phyloP scores from a whole-genome alignment of 1,140 invertebrate genomes.

The Drosophila tristis region DNA sequence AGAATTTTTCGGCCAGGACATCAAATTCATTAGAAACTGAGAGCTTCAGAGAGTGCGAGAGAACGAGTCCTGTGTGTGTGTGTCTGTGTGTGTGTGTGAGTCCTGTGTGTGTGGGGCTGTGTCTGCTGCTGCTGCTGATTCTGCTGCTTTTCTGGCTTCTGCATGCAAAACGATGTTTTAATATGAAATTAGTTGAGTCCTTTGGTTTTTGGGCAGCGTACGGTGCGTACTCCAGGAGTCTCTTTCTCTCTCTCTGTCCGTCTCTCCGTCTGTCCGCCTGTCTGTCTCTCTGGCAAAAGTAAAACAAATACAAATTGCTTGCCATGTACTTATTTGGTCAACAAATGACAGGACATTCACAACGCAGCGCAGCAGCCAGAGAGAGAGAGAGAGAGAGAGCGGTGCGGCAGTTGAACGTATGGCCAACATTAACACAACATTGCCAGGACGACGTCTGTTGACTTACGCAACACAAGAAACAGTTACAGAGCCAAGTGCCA shows the following conservation, averaged over 20 bases:
- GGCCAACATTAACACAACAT: conserved; percentile 79
- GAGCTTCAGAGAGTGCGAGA: conserved; percentile 49
- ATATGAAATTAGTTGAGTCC: conserved; percentile 83
- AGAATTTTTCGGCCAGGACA: conserved; percentile 69
- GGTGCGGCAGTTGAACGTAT: conserved; percentile 44
- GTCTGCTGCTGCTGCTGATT: conserved; percentile 29
- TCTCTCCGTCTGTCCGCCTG: not conserved
- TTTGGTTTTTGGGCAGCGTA: conserved; percentile 68
- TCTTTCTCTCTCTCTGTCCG: conserved; percentile 11
- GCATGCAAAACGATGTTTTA: conserved; percentile 83
- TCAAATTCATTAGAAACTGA: conserved; percentile 73
- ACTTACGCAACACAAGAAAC: conserved; percentile 78
- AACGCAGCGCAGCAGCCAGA: conserved; percentile 1
- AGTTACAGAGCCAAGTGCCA: conserved; percentile 57
- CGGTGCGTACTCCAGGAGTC: conserved; percentile 49
- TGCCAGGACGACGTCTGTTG: conserved; percentile 62
- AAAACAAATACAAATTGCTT: conserved; percentile 83
- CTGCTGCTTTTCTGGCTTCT: conserved; percentile 49
- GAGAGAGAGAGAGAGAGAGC: conserved; percentile 1
- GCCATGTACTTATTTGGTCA: conserved; percentile 82
- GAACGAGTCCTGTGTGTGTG: not conserved
- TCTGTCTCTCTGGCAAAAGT: conserved; percentile 50
- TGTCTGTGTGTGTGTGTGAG: too few relatives aligned
- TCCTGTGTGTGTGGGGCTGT: conserved; percentile 10
- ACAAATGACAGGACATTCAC: conserved; percentile 78